Conservation (phyloP, 2,797 vertebrate species). For the Neoniphon sammara region DNA sequence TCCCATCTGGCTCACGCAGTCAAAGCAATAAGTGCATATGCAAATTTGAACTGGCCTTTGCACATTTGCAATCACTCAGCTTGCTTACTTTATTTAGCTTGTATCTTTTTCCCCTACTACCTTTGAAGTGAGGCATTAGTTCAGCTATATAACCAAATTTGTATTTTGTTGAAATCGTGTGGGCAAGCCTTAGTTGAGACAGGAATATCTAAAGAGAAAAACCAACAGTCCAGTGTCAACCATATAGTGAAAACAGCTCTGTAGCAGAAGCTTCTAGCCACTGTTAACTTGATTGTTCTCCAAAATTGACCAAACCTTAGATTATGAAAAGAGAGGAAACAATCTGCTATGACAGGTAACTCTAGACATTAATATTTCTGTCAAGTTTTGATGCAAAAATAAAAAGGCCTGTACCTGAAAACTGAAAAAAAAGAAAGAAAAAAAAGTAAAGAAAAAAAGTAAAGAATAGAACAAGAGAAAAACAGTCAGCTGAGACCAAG, state of each 20-base stretch:
- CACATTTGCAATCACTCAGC: conserved; percentile 28
- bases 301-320: neutral
- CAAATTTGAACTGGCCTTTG: conserved; percentile 39
- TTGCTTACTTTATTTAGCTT: conserved; percentile 3
- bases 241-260: neutral
- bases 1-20: conserved; percentile 40
- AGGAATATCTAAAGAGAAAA: neutral
- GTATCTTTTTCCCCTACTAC: conserved; percentile 17
- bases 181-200: conserved; percentile 9
- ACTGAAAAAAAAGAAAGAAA: conserved; percentile 8
- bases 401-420: conserved; percentile 9
- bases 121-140: conserved; percentile 21
- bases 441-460: neutral
- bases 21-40: conserved; percentile 37
- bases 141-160: neutral
- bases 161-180: conserved; percentile 8
- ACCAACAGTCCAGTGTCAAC: neutral
- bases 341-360: conserved; percentile 31
- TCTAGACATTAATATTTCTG: conserved; percentile 32
- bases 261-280: neutral
- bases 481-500: conserved; percentile 23
- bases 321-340: conserved; percentile 25
- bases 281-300: neutral
- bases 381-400: conserved; percentile 15
- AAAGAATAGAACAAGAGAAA: neutral